phyloP scores from a whole-genome alignment of 2,797 vertebrate genomes.

The Anguilla pacifica region DNA sequence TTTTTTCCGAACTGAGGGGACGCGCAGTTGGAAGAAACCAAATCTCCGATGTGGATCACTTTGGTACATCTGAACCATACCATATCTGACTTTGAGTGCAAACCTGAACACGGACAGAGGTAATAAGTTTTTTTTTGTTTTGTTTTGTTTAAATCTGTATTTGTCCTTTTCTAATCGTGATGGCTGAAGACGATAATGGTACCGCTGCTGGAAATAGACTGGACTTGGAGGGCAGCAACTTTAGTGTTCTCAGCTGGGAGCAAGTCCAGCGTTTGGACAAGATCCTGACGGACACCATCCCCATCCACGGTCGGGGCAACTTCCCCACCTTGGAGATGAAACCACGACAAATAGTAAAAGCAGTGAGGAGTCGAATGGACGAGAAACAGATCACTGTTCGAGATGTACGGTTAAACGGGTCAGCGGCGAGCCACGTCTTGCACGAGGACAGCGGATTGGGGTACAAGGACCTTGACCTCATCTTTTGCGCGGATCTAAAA shows the following conservation, averaged over 20 bases:
- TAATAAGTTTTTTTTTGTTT: neutral
- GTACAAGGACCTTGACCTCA: conserved; percentile 98
- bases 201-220: conserved; percentile 54
- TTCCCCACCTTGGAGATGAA: conserved; percentile 96
- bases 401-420: conserved; percentile 94
- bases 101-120: conserved; percentile 24
- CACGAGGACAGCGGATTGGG: conserved; percentile 94
- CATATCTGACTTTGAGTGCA: conserved; percentile 15
- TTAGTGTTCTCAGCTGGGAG: conserved; percentile 94
- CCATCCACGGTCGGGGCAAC: conserved; percentile 96
- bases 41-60: conserved; percentile 40
- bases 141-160: conserved; percentile 23
- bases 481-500: conserved; percentile 93
- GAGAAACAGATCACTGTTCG: conserved; percentile 86
- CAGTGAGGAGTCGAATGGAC: conserved; percentile 90
- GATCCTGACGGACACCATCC: conserved; percentile 94
- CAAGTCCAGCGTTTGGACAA: conserved; percentile 96
- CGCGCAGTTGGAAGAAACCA: neutral
- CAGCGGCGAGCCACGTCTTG: conserved; percentile 93
- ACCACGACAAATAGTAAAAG: conserved; percentile 94
- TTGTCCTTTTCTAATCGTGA: conserved; percentile 54
- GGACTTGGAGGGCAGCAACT: conserved; percentile 68
- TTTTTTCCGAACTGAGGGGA: neutral
- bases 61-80: neutral
- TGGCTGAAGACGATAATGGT: conserved; percentile 85